Conservation (phyloP, 1,140 invertebrate genomes). For the Penaeus indicus region DNA sequence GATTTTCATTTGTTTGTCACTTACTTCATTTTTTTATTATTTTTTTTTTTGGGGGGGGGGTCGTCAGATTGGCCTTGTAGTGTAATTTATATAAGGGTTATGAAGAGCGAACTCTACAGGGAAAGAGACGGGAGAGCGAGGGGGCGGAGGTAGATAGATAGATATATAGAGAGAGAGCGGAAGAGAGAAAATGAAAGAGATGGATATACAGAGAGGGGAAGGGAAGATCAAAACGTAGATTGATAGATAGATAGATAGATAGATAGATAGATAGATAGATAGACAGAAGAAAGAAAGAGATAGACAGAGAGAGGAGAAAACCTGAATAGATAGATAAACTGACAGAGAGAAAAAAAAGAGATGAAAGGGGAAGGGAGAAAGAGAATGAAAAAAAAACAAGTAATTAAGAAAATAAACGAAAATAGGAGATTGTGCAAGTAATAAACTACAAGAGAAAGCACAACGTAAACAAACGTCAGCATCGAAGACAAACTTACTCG, state of each 20-base stretch:
- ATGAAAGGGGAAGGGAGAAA: conserved; percentile 11
- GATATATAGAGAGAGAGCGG: conserved; percentile 26
- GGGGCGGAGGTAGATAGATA: not conserved
- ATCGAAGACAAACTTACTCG: too few species aligned
- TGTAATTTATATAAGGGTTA: too few species aligned
- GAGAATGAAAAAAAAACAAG: not conserved
- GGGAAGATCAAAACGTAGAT: not conserved
- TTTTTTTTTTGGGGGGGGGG: too few species aligned
- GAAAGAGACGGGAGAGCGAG: not conserved
- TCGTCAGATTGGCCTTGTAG: too few species aligned
- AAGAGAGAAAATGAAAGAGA: conserved; percentile 10
- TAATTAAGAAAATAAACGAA: too few species aligned
- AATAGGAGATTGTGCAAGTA: too few species aligned
- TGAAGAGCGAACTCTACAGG: too few species aligned
- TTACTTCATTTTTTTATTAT: too few species aligned
- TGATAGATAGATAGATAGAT: not conserved
- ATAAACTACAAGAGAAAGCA: too few species aligned
- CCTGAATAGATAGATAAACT: not conserved
- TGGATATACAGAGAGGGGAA: not conserved
- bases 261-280: not conserved
- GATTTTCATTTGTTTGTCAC: too few species aligned
- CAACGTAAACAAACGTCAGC: too few species aligned
- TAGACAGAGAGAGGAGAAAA: not conserved
- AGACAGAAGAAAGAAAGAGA: not conserved
- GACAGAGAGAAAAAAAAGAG: conserved; percentile 31